Base-by-base conservation (phyloP, 2,888 invertebrate species). In the Meta bourneti region DNA sequence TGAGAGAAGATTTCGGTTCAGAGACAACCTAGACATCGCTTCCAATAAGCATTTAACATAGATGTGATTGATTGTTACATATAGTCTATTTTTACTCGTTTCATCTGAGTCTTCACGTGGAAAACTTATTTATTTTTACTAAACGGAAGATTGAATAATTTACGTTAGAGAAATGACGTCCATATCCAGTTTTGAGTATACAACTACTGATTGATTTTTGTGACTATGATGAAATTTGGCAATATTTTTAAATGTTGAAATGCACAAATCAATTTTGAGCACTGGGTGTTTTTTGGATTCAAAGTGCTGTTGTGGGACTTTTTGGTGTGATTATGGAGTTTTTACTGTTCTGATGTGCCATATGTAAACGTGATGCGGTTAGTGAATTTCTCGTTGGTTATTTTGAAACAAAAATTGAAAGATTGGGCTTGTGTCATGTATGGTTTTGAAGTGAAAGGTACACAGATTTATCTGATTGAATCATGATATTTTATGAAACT, bases 41-140 rank as follows among this genome's bases (percentile, higher is more conserved):
- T 84, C 84, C 84, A 74, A n/a, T 48, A 84, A 84, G 84, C 84
- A 86, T 86, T 86, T 86, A 79, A 87, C 8, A 87, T 80, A 79
- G 79, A n/a, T 80, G 87, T 72, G 52, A 87, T 71, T 71, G 20
- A 86, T 70, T 70, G 71, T 71, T 87, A 48, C 71, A 49, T 49
- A 80, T 71, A 87, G 79, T 54, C 52, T 79, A 79, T 87, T 87
- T 87, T 87, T 72, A 72, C 51, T 87, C 34, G 6, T 51, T 80
- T 79, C 72, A 20, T 80, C 19, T 84, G 34, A 48, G 16, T n/a
- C 34, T 16, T 34, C 54, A 11, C 20, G 20, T 20, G n/a, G 74
- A 74, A 34, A 20, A 54, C 52, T 48, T 19, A 34, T 54, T 75
- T 84, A 75, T 75, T 84, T 84, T 75, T 74, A 75, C 74, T 34